Evolutionary conservation across 2,888 invertebrate genomes (phyloP).

Genomic region (Antheraea yamamai): DNA sequence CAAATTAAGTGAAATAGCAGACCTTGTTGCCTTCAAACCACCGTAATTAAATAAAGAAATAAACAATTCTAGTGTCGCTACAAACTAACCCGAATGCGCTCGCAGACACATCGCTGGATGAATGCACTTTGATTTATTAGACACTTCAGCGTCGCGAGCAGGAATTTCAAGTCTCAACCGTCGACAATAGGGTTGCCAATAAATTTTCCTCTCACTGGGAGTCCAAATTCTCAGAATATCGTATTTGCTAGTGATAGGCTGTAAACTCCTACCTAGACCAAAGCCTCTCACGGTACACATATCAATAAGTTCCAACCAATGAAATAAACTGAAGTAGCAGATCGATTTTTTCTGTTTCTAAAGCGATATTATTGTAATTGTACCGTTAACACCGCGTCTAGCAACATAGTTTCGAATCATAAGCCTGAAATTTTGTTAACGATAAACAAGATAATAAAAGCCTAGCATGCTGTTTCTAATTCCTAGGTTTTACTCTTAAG

Average conservation of each 20-base stretch:
- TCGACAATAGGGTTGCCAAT: not conserved
- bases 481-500: too few relatives aligned
- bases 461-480: too few relatives aligned
- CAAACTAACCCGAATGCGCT: slow-evolving; percentile 26
- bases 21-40: not conserved
- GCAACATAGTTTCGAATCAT: too few relatives aligned
- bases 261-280: not conserved
- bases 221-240: not conserved
- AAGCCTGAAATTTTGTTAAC: too few relatives aligned
- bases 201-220: not conserved
- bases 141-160: not conserved
- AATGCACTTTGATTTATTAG: slow-evolving; percentile 37
- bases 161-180: not conserved
- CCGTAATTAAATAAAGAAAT: not conserved
- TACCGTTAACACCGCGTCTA: too few relatives aligned
- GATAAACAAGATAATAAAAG: too few relatives aligned
- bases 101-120: slow-evolving; percentile 26
- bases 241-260: not conserved
- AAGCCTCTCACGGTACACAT: not conserved
- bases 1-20: not conserved
- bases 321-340: not conserved
- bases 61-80: slow-evolving; percentile 16
- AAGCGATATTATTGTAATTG: too few relatives aligned
- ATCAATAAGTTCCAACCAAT: not conserved
- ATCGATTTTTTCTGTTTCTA: not conserved